Evolutionary conservation across 1,140 invertebrate genomes (phyloP).

Genomic region (Meloidogyne hapla): DNA sequence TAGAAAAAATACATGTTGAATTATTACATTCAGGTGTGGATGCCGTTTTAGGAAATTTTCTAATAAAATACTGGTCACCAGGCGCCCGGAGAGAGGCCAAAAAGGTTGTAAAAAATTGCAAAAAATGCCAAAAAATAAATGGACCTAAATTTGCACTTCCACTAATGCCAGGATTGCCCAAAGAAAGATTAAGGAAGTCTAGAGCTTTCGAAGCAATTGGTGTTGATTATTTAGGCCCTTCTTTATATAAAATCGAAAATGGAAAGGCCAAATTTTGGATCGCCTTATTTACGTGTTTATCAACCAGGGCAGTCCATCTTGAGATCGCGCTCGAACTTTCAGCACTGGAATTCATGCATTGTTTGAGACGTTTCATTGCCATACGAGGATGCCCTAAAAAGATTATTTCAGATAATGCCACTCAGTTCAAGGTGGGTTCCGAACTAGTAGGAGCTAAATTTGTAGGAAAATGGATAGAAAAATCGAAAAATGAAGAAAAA

Average conservation of each 20-base stretch:
- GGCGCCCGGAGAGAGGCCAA: background rate
- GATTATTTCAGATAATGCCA: background rate
- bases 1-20: slow-evolving; percentile 4
- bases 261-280: background rate
- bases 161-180: background rate
- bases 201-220: background rate
- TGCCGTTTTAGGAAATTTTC: background rate
- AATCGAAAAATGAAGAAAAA: background rate
- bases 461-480: no score
- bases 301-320: background rate
- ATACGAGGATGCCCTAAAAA: background rate
- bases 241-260: background rate
- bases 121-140: background rate
- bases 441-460: no score
- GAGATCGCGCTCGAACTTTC: background rate
- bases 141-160: background rate
- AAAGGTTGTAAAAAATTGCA: background rate
- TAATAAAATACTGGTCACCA: background rate
- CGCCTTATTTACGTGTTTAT: background rate
- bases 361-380: background rate
- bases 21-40: slow-evolving; percentile 14
- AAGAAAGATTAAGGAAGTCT: background rate
- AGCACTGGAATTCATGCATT: background rate
- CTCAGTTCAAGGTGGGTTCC: background rate
- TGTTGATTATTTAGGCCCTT: background rate